Percentiles rank a stretch among this genome's conserved stretches.
These are phyloP conservation scores for Tragelaphus strepsiceros DNA, from an alignment of 2,113 vertebrate genomes.

Conservation along the genomic window DNA sequence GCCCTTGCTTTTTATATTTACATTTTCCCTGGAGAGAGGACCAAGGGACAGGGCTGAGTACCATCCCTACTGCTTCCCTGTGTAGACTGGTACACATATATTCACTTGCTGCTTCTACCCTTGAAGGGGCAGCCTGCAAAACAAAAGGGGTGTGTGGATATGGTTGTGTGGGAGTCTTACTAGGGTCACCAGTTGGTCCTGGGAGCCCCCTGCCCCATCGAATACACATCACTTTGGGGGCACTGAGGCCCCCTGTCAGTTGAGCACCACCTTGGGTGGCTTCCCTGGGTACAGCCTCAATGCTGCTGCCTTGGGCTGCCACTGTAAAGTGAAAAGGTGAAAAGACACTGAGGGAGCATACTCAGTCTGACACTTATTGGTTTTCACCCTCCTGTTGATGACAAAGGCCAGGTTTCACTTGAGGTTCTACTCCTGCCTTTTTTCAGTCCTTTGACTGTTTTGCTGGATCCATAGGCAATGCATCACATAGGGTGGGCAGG, in stretches of 20 bases:
- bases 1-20: neutral
- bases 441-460: neutral
- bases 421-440: neutral
- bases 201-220: constrained; percentile 60
- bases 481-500: neutral
- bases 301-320: constrained; percentile 50
- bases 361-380: constrained; percentile 61
- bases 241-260: neutral
- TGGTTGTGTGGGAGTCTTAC: constrained; percentile 60
- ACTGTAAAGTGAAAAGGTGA: constrained; percentile 27
- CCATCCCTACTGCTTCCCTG: constrained; percentile 54
- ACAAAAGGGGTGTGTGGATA: constrained; percentile 69
- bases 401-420: neutral
- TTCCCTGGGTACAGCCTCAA: constrained; percentile 60
- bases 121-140: constrained; percentile 68
- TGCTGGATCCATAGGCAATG: neutral
- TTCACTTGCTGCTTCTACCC: constrained; percentile 62
- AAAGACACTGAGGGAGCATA: constrained; percentile 80
- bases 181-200: constrained; percentile 58
- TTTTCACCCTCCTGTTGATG: neutral
- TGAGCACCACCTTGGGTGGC: constrained; percentile 23
- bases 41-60: neutral
- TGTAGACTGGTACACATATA: constrained; percentile 28
- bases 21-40: constrained; percentile 73
- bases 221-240: constrained; percentile 51